Evolutionary conservation across 2,113 vertebrate species (phyloP).

Genomic region (Collichthys lucidus): DNA sequence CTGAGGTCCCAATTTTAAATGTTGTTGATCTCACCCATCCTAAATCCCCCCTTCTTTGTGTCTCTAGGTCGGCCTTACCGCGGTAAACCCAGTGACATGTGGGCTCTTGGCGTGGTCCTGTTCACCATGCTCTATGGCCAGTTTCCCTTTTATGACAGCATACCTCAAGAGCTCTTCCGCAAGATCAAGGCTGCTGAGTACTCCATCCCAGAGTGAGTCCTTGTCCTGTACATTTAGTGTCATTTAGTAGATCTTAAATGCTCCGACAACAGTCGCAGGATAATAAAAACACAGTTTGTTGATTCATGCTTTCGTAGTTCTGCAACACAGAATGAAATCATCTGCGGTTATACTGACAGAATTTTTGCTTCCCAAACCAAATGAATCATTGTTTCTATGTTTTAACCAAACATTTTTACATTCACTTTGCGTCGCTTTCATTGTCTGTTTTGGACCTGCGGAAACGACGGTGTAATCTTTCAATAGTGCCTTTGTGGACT

Average conservation of each 20-base stretch:
- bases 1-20: background rate
- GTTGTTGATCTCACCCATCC: background rate
- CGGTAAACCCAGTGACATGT: constrained; percentile 99
- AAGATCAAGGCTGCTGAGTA: constrained; percentile 99
- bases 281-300: background rate
- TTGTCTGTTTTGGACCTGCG: background rate
- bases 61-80: constrained; percentile 93
- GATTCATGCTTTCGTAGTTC: background rate
- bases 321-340: background rate
- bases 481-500: background rate
- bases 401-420: background rate
- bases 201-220: constrained; percentile 97
- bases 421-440: background rate
- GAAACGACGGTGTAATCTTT: background rate
- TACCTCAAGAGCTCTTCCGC: constrained; percentile 99
- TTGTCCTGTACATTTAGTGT: background rate
- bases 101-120: constrained; percentile 97
- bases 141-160: constrained; percentile 99
- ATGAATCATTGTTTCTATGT: background rate
- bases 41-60: background rate
- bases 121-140: constrained; percentile 99
- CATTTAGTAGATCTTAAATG: background rate
- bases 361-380: background rate
- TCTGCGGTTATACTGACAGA: background rate
- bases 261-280: background rate